Percentiles rank a stretch among this genome's conserved stretches.
Conservation (phyloP, 2,797 vertebrate species). For the Microctenopoma lineatum region DNA sequence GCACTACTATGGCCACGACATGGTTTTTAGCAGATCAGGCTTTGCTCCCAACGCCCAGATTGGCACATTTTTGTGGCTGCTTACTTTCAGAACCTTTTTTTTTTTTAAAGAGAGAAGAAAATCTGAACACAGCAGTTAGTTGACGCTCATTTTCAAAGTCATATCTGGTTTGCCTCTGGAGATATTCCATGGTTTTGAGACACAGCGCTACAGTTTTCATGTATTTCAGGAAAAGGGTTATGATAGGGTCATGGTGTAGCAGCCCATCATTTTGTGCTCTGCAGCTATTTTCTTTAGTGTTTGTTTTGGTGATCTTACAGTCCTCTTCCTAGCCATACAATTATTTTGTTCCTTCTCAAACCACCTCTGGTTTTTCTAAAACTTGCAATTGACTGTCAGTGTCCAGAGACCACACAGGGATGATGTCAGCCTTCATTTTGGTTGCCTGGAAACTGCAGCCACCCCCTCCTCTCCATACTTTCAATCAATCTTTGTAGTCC, state of each 20-base stretch:
- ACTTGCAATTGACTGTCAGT: conserved; percentile 64
- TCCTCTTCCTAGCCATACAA: conserved; percentile 59
- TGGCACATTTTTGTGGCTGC: conserved; percentile 74
- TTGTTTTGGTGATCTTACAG: conserved; percentile 68
- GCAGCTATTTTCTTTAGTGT: conserved; percentile 61
- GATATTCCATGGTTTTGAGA: conserved; percentile 45
- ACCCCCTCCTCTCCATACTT: conserved; percentile 10
- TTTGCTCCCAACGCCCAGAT: conserved; percentile 56
- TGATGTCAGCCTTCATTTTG: conserved; percentile 72
- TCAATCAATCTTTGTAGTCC: conserved; percentile 46
- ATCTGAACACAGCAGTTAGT: conserved; percentile 49
- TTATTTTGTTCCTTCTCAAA: conserved; percentile 77
- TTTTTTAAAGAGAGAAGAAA: conserved; percentile 45
- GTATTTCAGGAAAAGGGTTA: conserved; percentile 65
- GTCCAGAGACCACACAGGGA: conserved; percentile 61
- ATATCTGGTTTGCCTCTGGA: conserved; percentile 48
- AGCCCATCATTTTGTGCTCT: conserved; percentile 52
- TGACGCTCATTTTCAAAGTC: conserved; percentile 44
- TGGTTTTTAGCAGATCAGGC: conserved; percentile 63
- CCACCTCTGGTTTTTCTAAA: conserved; percentile 69
- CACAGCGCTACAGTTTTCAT: conserved; percentile 32
- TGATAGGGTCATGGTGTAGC: conserved; percentile 53
- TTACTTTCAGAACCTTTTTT: conserved; percentile 52
- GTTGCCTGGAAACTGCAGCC: conserved; percentile 54
- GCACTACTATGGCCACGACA: conserved; percentile 59